Evolutionary conservation across 1,140 invertebrate genomes (phyloP), one percentile per base, ranked within the genome.

Genomic region (Armadillidium nasatum): DNA sequence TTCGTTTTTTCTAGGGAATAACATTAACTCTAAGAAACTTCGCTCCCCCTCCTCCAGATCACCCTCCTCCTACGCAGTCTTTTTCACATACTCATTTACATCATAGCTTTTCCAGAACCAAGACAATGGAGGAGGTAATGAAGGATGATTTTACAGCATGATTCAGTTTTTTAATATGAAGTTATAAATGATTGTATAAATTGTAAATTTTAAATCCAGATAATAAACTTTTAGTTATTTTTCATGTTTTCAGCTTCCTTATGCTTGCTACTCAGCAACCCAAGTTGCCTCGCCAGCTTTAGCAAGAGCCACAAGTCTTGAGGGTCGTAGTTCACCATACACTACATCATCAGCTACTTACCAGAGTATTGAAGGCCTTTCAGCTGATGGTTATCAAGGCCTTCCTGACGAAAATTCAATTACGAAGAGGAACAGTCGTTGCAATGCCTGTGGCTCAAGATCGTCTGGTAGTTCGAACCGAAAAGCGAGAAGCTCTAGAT

Each of bases 281-380:
- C 74, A 77, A 43, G 79, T 80, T n/a, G 79, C 77, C 11, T 78
- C 79, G 13, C 79, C 79, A 6, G 71, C 76, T 10, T 75, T 77
- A 69, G 72, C 77, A 15, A 60, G 79, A 60, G 76, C 79, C 10
- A 75, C 79, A 44, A 80, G 79, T 22, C 73, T 80, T 68, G 79
- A 80, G 71, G 79, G 79, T 3, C 72, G 73, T n/a, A 76, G 76
- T 19, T 80, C 79, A 15, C 79, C 76, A 7, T 80, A 80, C 68
- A 74, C 74, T 7, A 74, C 74, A 4, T 80, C 79, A 44, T 78
- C 79, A 43, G 76, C 76, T 72, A 80, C 79, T 22, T 80, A 80
- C 75, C 79, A 80, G 44, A 80, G 79, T 76, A 80, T 80, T 71
- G 79, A 80, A 10, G 78, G 78, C 13, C 75, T 79, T n/a, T 74